Evolutionary conservation across 2,797 vertebrate species (phyloP), one percentile per base, ranked within the genome.

Genomic region (Enteromius thamalakanensis): DNA sequence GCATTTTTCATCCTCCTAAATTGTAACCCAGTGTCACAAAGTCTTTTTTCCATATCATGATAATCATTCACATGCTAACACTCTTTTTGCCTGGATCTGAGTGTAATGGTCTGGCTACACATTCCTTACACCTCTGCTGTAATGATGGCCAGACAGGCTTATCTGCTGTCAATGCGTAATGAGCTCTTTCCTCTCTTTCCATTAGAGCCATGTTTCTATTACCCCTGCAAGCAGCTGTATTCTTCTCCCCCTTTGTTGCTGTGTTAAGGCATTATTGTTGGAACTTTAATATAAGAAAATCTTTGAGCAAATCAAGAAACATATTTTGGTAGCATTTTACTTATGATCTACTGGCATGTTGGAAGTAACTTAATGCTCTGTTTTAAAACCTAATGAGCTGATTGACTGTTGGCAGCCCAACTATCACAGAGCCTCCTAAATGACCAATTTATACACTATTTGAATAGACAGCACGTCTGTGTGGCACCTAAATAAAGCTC

Each of bases 61-160:
- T 65, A 29, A 53, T 55, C 83, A 69, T 87, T 82, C 80, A 77
- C 58, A 87, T 87, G 77, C 83, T 86, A 85, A 85, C 69, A 62
- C 55, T 75, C 26, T 80, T 64, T 42, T 79, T 87, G 71, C 85
- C 79, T 72, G 53, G 45, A 83, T 74, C 60, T 64, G 85, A 37
- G 62, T 79, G 21, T 62, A 85, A 82, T 85, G 51, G 76, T 55
- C 58, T 60, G 21, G 49, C 65, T n/a, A 26, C 17, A 64, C 80
- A 79, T 82, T 80, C 45, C 34, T 72, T 72, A 70, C 76, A 81
- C 85, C 76, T 84, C 55, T 53, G 40, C 82, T 79, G 78, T 78
- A 82, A 84, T 86, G 81, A 80, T 83, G 76, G 68, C 71, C 71
- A 82, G 71, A 80, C 62, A 85, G 76, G 72, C 76, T 37, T 19